Conservation (phyloP, 1,140 invertebrate genomes). For the Delia radicum region DNA sequence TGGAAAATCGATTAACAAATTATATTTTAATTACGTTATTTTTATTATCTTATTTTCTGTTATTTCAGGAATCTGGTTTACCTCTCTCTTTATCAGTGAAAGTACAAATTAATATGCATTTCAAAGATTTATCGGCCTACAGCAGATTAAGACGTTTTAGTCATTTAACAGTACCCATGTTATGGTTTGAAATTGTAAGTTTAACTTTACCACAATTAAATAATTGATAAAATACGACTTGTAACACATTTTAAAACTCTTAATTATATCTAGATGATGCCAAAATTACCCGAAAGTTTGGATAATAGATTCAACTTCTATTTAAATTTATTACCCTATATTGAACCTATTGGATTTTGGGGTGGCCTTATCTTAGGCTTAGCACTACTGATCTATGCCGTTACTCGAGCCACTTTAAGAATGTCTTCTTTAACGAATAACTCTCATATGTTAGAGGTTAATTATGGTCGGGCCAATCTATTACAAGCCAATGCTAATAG, state of each 20-base stretch:
- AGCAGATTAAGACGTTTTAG: slow-evolving; percentile 64
- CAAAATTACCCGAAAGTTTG: slow-evolving; percentile 63
- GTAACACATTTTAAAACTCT: background rate
- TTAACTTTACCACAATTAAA: background rate
- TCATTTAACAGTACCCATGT: slow-evolving; percentile 69
- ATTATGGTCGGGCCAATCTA: slow-evolving; percentile 40
- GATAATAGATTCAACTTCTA: slow-evolving; percentile 70
- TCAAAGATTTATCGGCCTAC: slow-evolving; percentile 66
- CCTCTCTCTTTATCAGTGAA: slow-evolving; percentile 72
- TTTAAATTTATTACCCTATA: slow-evolving; percentile 66
- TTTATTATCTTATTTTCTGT: background rate
- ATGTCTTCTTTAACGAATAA: slow-evolving; percentile 41
- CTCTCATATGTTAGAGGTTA: slow-evolving; percentile 38
- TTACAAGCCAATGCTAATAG: slow-evolving; percentile 28
- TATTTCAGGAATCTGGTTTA: slow-evolving; percentile 67
- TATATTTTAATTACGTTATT: background rate
- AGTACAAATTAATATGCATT: slow-evolving; percentile 82
- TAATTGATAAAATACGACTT: background rate
- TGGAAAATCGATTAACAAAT: background rate
- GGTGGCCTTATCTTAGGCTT: slow-evolving; percentile 60
- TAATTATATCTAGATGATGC: slow-evolving; percentile 64
- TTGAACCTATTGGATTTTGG: slow-evolving; percentile 63
- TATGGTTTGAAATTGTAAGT: slow-evolving; percentile 85
- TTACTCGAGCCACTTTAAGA: slow-evolving; percentile 48
- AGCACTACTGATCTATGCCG: slow-evolving; percentile 57